Percentiles rank a stretch among this genome's conserved stretches.
These are phyloP conservation scores for Odobenus rosmarus DNA, from an alignment of 2,113 vertebrate species.

Conservation along the genomic window DNA sequence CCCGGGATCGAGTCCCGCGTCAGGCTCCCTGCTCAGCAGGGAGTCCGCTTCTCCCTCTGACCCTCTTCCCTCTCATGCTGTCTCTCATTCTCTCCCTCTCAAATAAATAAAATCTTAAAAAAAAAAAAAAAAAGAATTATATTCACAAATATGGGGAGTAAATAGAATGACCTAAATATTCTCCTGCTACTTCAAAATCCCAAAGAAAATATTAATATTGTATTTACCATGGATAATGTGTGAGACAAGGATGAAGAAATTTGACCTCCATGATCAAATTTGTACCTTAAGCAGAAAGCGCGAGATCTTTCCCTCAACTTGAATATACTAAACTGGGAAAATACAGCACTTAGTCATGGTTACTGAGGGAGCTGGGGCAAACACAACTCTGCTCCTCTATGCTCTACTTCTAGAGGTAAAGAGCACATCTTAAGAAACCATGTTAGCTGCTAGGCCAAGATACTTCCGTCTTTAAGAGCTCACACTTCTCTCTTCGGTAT, in stretches of 20 bases:
- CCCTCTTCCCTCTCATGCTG: too few relatives aligned
- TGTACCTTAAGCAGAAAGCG: constrained; percentile 39
- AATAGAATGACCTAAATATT: not conserved
- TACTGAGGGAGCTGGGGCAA: constrained; percentile 33
- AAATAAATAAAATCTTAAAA: too few relatives aligned
- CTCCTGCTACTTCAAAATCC: not conserved
- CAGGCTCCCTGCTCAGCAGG: too few relatives aligned
- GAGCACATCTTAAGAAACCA: not conserved
- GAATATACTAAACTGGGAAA: constrained; percentile 46
- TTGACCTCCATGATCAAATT: constrained; percentile 44
- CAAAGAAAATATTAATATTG: not conserved
- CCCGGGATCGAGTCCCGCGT: too few relatives aligned
- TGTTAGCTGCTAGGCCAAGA: not conserved
- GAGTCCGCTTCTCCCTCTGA: too few relatives aligned
- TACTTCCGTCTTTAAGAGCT: not conserved
- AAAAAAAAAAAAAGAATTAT: not conserved
- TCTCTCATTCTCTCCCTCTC: too few relatives aligned
- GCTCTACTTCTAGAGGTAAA: constrained; percentile 35
- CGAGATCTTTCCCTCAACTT: not conserved
- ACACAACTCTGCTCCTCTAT: not conserved
- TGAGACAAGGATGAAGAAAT: constrained; percentile 9
- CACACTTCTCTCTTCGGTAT: not conserved
- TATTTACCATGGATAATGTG: not conserved
- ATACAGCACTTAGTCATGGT: constrained; percentile 34
- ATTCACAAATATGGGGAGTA: not conserved